A percentile compares a stretch with the other conserved stretches of the same genome.
These are phyloP conservation scores for Cyanistes caeruleus DNA, from an alignment of 2,113 vertebrate genomes.

Conservation along the genomic window DNA sequence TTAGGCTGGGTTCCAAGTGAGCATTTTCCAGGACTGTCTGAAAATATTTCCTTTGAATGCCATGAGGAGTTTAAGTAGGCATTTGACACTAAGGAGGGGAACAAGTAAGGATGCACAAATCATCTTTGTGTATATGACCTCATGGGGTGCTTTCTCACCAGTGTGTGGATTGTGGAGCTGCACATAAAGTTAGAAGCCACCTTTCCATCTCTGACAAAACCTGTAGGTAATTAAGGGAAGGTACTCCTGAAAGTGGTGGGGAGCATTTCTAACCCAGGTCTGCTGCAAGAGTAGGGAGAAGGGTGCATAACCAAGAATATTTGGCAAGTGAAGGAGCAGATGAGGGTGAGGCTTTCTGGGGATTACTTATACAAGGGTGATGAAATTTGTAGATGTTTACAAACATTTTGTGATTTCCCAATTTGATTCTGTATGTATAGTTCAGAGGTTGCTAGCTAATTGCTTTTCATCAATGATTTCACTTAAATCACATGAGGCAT, in stretches of 20 bases:
- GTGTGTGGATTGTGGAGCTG: neutral
- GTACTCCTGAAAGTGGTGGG: neutral
- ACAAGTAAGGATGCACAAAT: neutral
- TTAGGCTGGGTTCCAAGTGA: neutral
- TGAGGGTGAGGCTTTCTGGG: neutral
- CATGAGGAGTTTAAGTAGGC: neutral
- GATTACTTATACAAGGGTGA: neutral
- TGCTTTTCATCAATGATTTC: neutral
- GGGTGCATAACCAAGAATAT: neutral
- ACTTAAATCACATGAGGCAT: neutral
- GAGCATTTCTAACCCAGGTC: neutral
- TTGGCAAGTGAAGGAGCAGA: accelerated
- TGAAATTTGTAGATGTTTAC: neutral
- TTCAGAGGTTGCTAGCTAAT: neutral
- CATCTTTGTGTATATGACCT: neutral
- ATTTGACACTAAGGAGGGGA: neutral
- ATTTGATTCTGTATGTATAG: neutral
- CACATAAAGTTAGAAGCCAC: neutral
- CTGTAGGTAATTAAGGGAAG: neutral
- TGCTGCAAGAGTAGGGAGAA: neutral
- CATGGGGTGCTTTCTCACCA: accelerated
- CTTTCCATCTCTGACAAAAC: neutral
- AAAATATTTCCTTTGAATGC: neutral
- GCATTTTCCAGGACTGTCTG: neutral
- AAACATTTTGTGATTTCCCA: neutral